Evolutionary conservation across 1,140 invertebrate species (phyloP).

Genomic region (Ectropis grisescens): DNA sequence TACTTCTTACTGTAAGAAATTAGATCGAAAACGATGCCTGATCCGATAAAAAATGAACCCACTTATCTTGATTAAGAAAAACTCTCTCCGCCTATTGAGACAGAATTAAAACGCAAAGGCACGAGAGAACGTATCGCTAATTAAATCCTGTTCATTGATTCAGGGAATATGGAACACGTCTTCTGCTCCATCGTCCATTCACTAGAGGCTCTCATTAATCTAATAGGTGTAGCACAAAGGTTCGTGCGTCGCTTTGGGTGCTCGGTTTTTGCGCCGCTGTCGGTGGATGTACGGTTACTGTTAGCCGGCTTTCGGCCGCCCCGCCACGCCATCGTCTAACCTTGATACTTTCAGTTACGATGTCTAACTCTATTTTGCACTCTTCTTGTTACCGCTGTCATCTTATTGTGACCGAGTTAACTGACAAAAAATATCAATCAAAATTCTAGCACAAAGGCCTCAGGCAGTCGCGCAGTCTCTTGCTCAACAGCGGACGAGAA

Average conservation of each 20-base stretch:
- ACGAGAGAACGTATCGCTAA: conserved; percentile 20
- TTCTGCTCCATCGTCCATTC: conserved; percentile 36
- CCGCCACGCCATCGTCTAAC: conserved; percentile 49
- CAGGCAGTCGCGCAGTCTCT: conserved; percentile 40
- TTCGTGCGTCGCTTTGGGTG: conserved; percentile 31
- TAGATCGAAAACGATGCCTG: conserved; percentile 12
- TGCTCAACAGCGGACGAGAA: conserved; percentile 29
- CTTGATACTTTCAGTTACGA: conserved; percentile 68
- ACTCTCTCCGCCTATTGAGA: conserved; percentile 28
- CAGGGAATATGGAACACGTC: conserved; percentile 11
- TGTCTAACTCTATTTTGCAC: conserved; percentile 61
- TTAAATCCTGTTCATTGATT: conserved; percentile 38
- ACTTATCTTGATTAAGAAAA: conserved; percentile 11
- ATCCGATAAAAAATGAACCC: conserved; percentile 1
- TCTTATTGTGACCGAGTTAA: conserved; percentile 62
- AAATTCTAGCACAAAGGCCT: conserved; percentile 66
- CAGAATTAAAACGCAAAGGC: conserved; percentile 17
- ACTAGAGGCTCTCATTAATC: conserved; percentile 53
- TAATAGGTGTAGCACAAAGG: conserved; percentile 48
- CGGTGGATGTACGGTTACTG: conserved; percentile 50
- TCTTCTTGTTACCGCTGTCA: conserved; percentile 61
- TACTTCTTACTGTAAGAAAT: background rate
- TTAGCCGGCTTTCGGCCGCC: conserved; percentile 57
- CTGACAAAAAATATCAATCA: conserved; percentile 70
- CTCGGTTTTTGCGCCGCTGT: conserved; percentile 43